phyloP scores from a whole-genome alignment of 2,797 vertebrate species.

The Lerista edwardsae region DNA sequence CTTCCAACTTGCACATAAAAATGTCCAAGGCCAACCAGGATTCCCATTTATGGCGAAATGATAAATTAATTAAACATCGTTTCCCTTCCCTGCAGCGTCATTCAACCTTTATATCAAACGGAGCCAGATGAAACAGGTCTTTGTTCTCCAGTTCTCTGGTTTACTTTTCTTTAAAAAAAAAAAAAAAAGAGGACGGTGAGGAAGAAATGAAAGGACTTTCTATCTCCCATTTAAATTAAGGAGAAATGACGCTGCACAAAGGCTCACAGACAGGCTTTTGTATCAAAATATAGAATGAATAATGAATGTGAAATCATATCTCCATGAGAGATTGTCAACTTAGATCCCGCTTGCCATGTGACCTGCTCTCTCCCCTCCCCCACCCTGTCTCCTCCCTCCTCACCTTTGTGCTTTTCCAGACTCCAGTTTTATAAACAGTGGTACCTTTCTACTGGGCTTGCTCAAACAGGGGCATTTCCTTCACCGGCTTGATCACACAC shows the following conservation, averaged over 20 bases:
- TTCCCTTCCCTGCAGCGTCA: conserved; percentile 65
- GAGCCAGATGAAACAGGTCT: conserved; percentile 47
- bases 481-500: conserved; percentile 49
- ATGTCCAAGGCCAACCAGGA: conserved; percentile 46
- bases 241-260: conserved; percentile 62
- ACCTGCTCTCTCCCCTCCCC: conserved; percentile 51
- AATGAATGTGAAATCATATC: conserved; percentile 66
- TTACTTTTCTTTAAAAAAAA: background rate
- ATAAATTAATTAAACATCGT: conserved; percentile 54
- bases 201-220: conserved; percentile 50
- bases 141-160: conserved; percentile 46
- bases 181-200: conserved; percentile 3
- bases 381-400: too few relatives aligned
- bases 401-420: conserved; percentile 69
- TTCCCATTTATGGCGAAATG: conserved; percentile 37
- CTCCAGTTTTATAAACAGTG: conserved; percentile 59
- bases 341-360: conserved; percentile 71
- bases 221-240: conserved; percentile 62
- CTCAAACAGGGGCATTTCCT: conserved; percentile 59
- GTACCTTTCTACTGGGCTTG: conserved; percentile 48
- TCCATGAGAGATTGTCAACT: conserved; percentile 60
- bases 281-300: conserved; percentile 70
- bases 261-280: conserved; percentile 75
- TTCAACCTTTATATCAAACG: conserved; percentile 64
- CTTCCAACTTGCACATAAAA: conserved; percentile 19